Percentiles rank a stretch among this genome's conserved stretches.
Evolutionary conservation across 2,888 invertebrate genomes (phyloP).

Genomic region (Brachylomia viminalis): DNA sequence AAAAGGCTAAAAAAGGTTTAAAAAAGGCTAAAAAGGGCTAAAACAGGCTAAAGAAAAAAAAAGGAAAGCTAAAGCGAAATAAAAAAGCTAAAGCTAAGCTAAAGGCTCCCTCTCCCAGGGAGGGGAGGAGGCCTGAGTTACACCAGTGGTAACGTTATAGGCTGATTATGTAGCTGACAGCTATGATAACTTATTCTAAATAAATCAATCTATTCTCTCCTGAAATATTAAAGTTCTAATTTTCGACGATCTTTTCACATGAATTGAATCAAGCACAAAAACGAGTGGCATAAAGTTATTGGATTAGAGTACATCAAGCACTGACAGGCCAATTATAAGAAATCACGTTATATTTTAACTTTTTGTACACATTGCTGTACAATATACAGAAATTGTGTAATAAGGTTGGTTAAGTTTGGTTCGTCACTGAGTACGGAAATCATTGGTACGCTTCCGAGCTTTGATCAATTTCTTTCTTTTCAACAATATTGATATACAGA

Average conservation of each 20-base stretch:
- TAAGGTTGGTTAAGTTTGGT: slow-evolving; percentile 5
- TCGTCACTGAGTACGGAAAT: not conserved
- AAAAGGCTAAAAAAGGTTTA: no score
- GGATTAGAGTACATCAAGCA: slow-evolving; percentile 32
- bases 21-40: no score
- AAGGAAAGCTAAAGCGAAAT: no score
- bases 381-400: slow-evolving; percentile 10
- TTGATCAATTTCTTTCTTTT: not conserved
- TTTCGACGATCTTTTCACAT: slow-evolving; percentile 7
- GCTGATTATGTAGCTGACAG: not conserved
- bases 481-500: no score
- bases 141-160: not conserved
- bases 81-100: no score
- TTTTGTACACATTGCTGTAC: slow-evolving; percentile 29
- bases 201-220: not conserved
- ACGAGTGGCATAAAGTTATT: slow-evolving; percentile 21
- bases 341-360: slow-evolving; percentile 32
- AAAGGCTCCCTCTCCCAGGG: not conserved
- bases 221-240: not conserved
- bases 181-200: not conserved
- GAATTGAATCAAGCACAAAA: slow-evolving; percentile 23
- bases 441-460: not conserved
- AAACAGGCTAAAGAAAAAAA: no score
- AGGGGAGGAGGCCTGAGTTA: not conserved
- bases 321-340: slow-evolving; percentile 52